Evolutionary conservation across 2,888 invertebrate genomes (phyloP).

Genomic region (Petrolisthes manimaculis): DNA sequence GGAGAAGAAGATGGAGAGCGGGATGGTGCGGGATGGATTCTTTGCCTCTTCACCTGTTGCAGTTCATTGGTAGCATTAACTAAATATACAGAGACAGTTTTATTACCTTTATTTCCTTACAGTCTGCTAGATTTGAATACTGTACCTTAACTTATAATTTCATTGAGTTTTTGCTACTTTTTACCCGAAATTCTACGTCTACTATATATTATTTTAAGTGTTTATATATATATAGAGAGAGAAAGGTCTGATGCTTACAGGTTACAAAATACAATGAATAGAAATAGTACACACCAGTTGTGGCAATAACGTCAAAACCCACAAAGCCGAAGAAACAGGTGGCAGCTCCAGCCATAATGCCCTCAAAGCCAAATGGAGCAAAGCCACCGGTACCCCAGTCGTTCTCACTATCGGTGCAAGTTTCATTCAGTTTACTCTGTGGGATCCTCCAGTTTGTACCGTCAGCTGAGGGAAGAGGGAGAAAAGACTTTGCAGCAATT

Average conservation of each 20-base stretch:
- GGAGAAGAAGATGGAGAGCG: slow-evolving; percentile 88
- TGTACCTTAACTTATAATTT: not conserved
- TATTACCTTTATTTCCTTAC: not conserved
- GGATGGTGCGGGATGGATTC: slow-evolving; percentile 91
- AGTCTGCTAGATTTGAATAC: too few relatives aligned
- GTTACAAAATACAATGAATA: not conserved
- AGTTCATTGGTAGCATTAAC: not conserved
- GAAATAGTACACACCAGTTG: slow-evolving; percentile 69
- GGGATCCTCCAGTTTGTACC: slow-evolving; percentile 84
- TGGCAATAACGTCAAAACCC: slow-evolving; percentile 88
- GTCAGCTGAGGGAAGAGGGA: slow-evolving; percentile 75
- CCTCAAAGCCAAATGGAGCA: slow-evolving; percentile 86
- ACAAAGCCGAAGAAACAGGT: slow-evolving; percentile 95
- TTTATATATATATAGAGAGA: too few relatives aligned
- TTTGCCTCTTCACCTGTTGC: slow-evolving; percentile 88
- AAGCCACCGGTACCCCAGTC: slow-evolving; percentile 79
- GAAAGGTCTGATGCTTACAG: too few relatives aligned
- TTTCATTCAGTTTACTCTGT: slow-evolving; percentile 70
- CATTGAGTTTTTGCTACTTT: not conserved
- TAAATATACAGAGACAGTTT: not conserved
- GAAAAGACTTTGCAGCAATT: not conserved
- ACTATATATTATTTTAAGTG: too few relatives aligned
- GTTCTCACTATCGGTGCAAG: not conserved
- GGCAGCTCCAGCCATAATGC: slow-evolving; percentile 82
- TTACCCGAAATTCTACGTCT: not conserved